Evolutionary conservation across 1,140 invertebrate species (phyloP).

Genomic region (Mactra quadrangularis): DNA sequence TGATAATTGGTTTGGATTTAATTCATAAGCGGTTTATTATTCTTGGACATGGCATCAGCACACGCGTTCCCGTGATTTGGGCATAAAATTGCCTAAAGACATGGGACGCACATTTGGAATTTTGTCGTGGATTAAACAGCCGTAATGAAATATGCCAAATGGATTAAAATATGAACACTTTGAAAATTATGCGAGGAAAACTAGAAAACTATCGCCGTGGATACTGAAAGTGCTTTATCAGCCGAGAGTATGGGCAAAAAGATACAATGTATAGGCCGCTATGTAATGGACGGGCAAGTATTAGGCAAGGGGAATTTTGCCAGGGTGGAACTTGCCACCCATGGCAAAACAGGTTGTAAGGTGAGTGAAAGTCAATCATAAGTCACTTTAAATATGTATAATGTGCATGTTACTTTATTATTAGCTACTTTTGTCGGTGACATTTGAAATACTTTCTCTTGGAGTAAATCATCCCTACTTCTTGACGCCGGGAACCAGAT

Average conservation of each 20-base stretch:
- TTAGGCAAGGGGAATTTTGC: slow-evolving; percentile 84
- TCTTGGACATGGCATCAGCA: slow-evolving; percentile 1
- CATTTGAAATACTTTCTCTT: no score
- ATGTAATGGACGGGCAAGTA: slow-evolving; percentile 81
- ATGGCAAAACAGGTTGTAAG: slow-evolving; percentile 82
- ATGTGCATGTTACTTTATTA: no score
- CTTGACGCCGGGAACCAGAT: no score
- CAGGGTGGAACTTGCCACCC: slow-evolving; percentile 83
- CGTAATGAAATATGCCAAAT: slow-evolving; percentile 17
- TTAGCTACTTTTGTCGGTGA: no score
- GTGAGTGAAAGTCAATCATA: no score
- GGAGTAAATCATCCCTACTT: no score
- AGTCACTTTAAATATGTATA: no score
- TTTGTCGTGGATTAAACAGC: slow-evolving; percentile 41
- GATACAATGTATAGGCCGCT: slow-evolving; percentile 83
- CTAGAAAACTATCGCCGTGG: slow-evolving; percentile 16
- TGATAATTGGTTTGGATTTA: slow-evolving; percentile 30
- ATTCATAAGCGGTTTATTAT: slow-evolving; percentile 34
- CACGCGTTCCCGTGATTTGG: slow-evolving; percentile 29
- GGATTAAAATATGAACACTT: slow-evolving; percentile 29
- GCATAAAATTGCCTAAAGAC: slow-evolving; percentile 21
- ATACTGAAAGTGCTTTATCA: not conserved
- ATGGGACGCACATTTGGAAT: slow-evolving; percentile 22
- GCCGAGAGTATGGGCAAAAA: slow-evolving; percentile 80
- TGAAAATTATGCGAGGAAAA: slow-evolving; percentile 34